phyloP scores from a whole-genome alignment of 1,140 invertebrate species.

The Drosophila trapezifrons region DNA sequence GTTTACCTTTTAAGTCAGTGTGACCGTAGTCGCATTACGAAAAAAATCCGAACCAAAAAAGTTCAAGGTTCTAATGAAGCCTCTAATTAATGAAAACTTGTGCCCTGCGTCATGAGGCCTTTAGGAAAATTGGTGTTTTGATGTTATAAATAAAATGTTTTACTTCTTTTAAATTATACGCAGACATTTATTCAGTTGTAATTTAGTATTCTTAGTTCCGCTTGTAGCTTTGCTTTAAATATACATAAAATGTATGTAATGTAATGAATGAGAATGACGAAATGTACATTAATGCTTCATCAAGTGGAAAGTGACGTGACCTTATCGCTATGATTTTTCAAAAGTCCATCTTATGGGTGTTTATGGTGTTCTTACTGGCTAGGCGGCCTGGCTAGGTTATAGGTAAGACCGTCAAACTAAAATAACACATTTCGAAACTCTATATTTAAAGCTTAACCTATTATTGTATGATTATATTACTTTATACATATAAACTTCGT shows the following conservation, averaged over 20 bases:
- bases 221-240: slow-evolving; percentile 51
- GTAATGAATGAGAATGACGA: slow-evolving; percentile 1
- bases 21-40: no score
- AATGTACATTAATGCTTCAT: slow-evolving; percentile 37
- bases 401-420: slow-evolving; percentile 5
- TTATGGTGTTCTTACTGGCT: slow-evolving; percentile 31
- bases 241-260: slow-evolving; percentile 40
- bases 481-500: slow-evolving; percentile 22
- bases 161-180: slow-evolving; percentile 5
- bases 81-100: no score
- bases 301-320: slow-evolving; percentile 18
- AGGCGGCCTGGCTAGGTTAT: slow-evolving; percentile 13
- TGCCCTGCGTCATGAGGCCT: no score
- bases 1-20: no score
- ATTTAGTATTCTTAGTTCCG: slow-evolving; percentile 23
- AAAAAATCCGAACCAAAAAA: no score
- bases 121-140: background rate
- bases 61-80: no score
- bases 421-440: background rate
- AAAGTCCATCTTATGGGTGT: slow-evolving; percentile 60
- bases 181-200: slow-evolving; percentile 19
- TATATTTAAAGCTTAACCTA: slow-evolving; percentile 8
- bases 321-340: slow-evolving; percentile 27
- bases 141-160: slow-evolving; percentile 1
- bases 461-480: slow-evolving; percentile 14